Evolutionary conservation across 1,140 invertebrate species (phyloP).

Genomic region (Dendroctonus ponderosae): DNA sequence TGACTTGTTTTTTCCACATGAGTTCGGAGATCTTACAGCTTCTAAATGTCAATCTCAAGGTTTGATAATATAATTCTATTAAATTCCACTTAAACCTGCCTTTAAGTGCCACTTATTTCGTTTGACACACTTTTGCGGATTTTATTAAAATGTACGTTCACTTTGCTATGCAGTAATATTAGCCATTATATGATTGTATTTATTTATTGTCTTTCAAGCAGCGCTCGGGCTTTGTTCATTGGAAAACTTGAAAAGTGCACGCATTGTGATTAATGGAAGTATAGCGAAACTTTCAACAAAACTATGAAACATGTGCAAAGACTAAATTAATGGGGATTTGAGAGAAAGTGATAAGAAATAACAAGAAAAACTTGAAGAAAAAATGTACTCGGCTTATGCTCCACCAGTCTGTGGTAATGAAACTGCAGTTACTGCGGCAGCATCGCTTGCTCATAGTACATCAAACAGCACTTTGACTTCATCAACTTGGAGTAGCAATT

Average conservation of each 20-base stretch:
- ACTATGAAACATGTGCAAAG: too few species aligned
- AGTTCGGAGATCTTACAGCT: too few species aligned
- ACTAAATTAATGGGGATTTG: too few species aligned
- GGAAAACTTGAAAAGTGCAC: too few species aligned
- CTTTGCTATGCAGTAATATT: constrained; percentile 19
- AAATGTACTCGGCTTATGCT: constrained; percentile 25
- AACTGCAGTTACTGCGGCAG: background rate
- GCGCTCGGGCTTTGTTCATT: too few species aligned
- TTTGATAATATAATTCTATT: constrained; percentile 15
- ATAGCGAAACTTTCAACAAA: too few species aligned
- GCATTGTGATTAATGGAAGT: too few species aligned
- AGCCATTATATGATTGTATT: background rate
- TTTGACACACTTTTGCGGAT: constrained; percentile 29
- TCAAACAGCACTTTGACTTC: constrained; percentile 13
- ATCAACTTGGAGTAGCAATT: constrained; percentile 12
- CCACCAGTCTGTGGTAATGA: constrained; percentile 9
- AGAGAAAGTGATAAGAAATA: too few species aligned
- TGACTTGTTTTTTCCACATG: too few species aligned
- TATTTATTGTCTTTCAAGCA: constrained; percentile 1
- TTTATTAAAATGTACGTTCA: constrained; percentile 21
- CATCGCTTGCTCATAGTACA: background rate
- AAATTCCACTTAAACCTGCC: constrained; percentile 18
- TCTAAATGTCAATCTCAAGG: too few species aligned
- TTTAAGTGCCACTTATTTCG: constrained; percentile 22
- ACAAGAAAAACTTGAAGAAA: background rate